Percentiles rank a stretch among this genome's conserved stretches.
These are phyloP conservation scores for Herpetotheres cachinnans DNA, from an alignment of 2,113 vertebrate species.

Conservation along the genomic window DNA sequence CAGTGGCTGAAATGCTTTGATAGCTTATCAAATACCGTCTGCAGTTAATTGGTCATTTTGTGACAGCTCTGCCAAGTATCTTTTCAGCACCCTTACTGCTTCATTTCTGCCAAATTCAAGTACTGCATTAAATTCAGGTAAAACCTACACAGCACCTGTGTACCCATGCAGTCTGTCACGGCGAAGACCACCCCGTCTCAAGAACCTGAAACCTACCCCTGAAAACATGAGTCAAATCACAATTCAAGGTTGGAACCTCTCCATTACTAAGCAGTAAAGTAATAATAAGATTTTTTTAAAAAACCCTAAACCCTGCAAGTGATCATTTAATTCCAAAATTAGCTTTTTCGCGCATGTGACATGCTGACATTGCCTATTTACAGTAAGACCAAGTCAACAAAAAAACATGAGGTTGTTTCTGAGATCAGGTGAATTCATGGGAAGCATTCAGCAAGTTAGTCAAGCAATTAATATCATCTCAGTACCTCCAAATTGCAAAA, in stretches of 20 bases:
- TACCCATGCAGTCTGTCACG: rapidly evolving
- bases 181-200: not conserved
- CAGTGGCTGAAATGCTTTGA: not conserved
- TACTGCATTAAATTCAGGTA: not conserved
- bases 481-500: not conserved
- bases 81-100: not conserved
- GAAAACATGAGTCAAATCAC: not conserved
- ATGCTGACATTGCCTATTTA: not conserved
- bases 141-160: not conserved
- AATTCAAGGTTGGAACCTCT: not conserved
- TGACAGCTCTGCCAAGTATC: not conserved
- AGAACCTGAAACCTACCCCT: not conserved
- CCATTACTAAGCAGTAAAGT: not conserved
- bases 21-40: not conserved
- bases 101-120: not conserved
- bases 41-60: rapidly evolving
- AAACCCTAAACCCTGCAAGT: not conserved
- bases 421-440: not conserved
- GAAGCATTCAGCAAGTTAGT: not conserved
- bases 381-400: not conserved
- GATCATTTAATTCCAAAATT: not conserved
- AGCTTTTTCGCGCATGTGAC: not conserved
- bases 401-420: not conserved
- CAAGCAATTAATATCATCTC: not conserved
- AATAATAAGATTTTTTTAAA: not conserved